A percentile compares a stretch with the other conserved stretches of the same genome.
These are phyloP conservation scores for Haemorhous mexicanus DNA, from an alignment of 2,113 vertebrate species.

Conservation along the genomic window DNA sequence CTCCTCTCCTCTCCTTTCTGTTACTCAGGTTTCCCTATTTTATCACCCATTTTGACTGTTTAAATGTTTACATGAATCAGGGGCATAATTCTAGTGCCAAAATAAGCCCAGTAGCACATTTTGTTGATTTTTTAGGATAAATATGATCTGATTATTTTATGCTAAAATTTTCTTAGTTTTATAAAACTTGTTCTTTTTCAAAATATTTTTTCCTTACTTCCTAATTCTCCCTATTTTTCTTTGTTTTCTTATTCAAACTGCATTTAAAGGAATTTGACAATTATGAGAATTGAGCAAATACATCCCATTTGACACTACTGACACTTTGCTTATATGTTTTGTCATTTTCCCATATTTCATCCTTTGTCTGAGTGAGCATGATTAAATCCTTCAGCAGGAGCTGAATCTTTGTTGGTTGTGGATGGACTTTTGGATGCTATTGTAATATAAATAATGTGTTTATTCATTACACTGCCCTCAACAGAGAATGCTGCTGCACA, in stretches of 20 bases:
- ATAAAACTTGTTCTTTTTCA: not conserved
- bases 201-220: not conserved
- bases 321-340: not conserved
- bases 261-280: not conserved
- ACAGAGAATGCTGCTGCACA: not conserved
- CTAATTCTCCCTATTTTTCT: not conserved
- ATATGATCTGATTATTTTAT: not conserved
- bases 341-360: not conserved
- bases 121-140: not conserved
- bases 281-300: not conserved
- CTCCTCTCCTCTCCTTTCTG: not conserved
- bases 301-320: not conserved
- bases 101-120: not conserved
- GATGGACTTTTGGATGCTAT: not conserved
- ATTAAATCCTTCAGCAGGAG: not conserved
- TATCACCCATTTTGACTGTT: too few species aligned
- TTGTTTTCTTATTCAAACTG: not conserved
- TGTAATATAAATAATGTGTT: not conserved
- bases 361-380: not conserved
- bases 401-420: not conserved
- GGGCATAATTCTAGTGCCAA: not conserved
- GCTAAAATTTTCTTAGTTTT: not conserved
- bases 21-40: too few species aligned
- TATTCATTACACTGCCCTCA: not conserved
- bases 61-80: not conserved